Evolutionary conservation across 1,140 invertebrate species (phyloP).

Genomic region (Brachionus plicatilis): DNA sequence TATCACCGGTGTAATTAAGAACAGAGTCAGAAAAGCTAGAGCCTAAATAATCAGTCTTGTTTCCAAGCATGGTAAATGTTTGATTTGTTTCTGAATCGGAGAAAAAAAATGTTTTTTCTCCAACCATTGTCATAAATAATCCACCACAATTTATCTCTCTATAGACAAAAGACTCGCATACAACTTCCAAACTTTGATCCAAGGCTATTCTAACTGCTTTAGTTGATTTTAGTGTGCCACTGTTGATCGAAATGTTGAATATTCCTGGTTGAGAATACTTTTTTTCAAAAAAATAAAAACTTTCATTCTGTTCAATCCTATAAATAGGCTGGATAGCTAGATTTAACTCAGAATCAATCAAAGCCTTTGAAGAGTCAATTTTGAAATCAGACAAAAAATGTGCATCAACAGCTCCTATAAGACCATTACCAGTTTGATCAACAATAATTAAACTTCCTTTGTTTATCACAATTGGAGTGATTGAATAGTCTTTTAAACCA

Average conservation of each 20-base stretch:
- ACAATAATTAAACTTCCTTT: neutral
- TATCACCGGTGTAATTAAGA: neutral
- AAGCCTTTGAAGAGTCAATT: neutral
- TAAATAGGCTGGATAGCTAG: neutral
- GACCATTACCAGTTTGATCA: neutral
- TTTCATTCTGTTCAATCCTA: neutral
- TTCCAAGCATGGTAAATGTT: neutral
- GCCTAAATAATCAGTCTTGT: neutral
- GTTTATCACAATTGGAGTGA: neutral
- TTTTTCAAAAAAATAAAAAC: neutral
- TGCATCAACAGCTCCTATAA: neutral
- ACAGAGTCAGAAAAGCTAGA: neutral
- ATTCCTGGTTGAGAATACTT: neutral
- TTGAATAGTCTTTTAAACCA: neutral
- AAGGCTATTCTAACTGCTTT: neutral
- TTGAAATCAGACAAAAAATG: neutral
- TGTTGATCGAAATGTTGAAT: neutral
- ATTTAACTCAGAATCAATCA: neutral
- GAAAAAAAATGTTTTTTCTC: neutral
- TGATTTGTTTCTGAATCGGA: neutral
- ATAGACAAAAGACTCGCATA: neutral
- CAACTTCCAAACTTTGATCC: neutral
- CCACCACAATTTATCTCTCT: neutral
- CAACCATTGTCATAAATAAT: neutral
- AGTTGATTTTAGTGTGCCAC: neutral